Evolutionary conservation across 92 coral and sea anemone genomes (phyloP), one percentile per base, ranked within the genome.

Genomic region (Actinernus sp.): DNA sequence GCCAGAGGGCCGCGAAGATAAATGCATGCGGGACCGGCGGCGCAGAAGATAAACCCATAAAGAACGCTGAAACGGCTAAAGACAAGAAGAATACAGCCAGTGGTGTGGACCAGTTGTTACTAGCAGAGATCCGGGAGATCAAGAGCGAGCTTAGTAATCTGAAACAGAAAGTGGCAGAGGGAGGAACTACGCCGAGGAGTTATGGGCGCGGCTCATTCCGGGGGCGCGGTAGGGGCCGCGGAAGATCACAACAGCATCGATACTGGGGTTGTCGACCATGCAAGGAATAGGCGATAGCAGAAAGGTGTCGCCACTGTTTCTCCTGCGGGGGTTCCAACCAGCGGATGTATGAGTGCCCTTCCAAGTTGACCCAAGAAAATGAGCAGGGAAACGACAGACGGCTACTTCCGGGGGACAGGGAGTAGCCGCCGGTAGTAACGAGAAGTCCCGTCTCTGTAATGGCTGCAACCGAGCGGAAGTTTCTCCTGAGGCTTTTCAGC

Each of bases 121-220:
- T 74, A 23, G 61, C 73, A 1, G 74, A 68, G 43, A 61, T 76
- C 20, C 40, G 50, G 40, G 69, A 68, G 61, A 76, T 84, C 41
- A 77, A 69, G 37, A 50, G 74, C 25, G 76, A 76, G 54, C 74
- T 76, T 14, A 76, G 49, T 22, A 71, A 55, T 25, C 74, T 76
- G 31, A 69, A 62, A 47, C 60, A 65, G 19, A 13, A 65, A 50
- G 85, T 84, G 17, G 32, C 20, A 51, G 58, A 50, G 49, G 61
- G 28, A 20, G 58, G n/a, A 49, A 49, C 12, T 56, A 76, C 57
- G 63, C 51, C 17, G 19, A 51, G 14, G 40, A 37, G 31, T 32
- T 47, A 50, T 6, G 47, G 41, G 43, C 31, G 76, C 49, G 16
- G 74, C 16, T 28, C 36, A 11, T 37, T 50, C 13, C 59, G 63